Percentiles rank a stretch among this genome's conserved stretches.
Evolutionary conservation across 2,797 vertebrate genomes (phyloP).

Genomic region (Cyprinodon diabolis): DNA sequence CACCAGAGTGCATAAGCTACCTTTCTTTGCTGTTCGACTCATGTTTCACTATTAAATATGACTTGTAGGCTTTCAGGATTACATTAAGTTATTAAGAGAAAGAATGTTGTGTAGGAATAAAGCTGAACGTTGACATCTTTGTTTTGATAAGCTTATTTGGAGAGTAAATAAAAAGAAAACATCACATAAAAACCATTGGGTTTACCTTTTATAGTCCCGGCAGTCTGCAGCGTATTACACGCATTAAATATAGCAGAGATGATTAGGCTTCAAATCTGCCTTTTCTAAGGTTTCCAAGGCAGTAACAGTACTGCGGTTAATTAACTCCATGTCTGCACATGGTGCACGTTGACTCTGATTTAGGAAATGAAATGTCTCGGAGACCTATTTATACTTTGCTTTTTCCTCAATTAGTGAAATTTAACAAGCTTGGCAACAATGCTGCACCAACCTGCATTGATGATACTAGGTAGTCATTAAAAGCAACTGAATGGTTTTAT

Average conservation of each 20-base stretch:
- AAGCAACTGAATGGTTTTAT: conserved; percentile 9
- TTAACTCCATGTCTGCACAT: conserved; percentile 42
- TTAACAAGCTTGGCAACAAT: conserved; percentile 1
- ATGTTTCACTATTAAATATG: conserved; percentile 9
- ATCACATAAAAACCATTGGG: conserved; percentile 6
- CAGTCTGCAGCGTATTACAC: conserved; percentile 41
- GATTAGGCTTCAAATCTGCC: conserved; percentile 45
- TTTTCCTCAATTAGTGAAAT: conserved; percentile 17
- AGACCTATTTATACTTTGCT: conserved; percentile 34
- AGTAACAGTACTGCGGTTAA: conserved; percentile 44
- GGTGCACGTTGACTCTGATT: conserved; percentile 39
- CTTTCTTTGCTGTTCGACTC: conserved; percentile 6
- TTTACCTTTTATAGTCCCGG: conserved; percentile 3
- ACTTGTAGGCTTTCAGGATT: conserved; percentile 33
- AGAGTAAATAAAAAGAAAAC: conserved; percentile 13
- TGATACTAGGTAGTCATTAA: conserved; percentile 11
- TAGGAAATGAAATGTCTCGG: conserved; percentile 28
- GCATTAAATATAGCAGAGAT: conserved; percentile 31
- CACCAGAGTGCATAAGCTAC: not conserved
- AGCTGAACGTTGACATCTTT: conserved; percentile 26
- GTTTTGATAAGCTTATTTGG: conserved; percentile 22
- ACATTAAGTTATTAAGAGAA: conserved; percentile 1
- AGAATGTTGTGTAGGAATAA: conserved; percentile 8
- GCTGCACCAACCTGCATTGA: not conserved
- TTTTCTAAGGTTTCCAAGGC: conserved; percentile 36